Conservation (phyloP, 2,888 invertebrate genomes). For the Drosophila multiciliata region DNA sequence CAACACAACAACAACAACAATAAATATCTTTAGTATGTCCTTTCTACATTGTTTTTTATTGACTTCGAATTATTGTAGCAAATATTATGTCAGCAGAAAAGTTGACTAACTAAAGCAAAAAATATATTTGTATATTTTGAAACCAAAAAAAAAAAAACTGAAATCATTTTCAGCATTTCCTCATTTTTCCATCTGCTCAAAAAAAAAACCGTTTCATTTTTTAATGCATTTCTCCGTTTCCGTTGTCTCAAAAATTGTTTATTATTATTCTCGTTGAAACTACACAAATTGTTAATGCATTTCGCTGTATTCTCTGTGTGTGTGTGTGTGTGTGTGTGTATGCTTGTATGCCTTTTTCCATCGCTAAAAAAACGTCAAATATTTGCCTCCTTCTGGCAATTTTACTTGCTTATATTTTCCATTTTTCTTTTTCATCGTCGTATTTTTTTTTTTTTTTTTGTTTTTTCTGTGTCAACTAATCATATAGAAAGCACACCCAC, state of each 20-base stretch:
- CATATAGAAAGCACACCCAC: conserved; percentile 67
- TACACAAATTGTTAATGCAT: conserved; percentile 43
- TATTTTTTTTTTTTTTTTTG: conserved; percentile 11
- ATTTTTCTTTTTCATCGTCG: conserved; percentile 23
- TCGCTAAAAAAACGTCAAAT: conserved; percentile 27
- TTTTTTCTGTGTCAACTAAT: conserved; percentile 69
- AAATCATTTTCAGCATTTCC: background rate
- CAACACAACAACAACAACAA: conserved; percentile 1
- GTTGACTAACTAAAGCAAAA: background rate
- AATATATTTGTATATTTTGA: background rate
- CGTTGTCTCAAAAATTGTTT: conserved; percentile 22
- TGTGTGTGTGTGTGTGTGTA: background rate
- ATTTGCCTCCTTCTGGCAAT: conserved; percentile 48
- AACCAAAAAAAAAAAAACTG: background rate
- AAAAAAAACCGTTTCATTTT: conserved; percentile 6
- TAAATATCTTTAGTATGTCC: background rate
- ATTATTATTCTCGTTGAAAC: conserved; percentile 34
- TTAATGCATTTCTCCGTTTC: conserved; percentile 23
- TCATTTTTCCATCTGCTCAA: background rate
- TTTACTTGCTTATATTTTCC: conserved; percentile 43
- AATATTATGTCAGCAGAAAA: background rate
- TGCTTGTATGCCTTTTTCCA: conserved; percentile 1
- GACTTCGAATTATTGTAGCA: background rate
- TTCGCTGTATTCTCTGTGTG: conserved; percentile 1
- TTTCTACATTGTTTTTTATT: background rate